A percentile compares a stretch with the other conserved stretches of the same genome.
Conservation (phyloP, 1,140 invertebrate species). For the Apis mellifera region Amel_HAv3.1 CM009934.2:13160001-13160500, state of each 20-base stretch:
- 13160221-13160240: constrained; percentile 39
- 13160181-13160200: constrained; percentile 59
- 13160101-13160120: constrained; percentile 44
- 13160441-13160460: constrained; percentile 68
- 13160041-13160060: constrained; percentile 49
- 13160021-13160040: constrained; percentile 34
- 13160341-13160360: constrained; percentile 39
- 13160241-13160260: constrained; percentile 54
- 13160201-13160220: constrained; percentile 55
- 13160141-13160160: constrained; percentile 44
- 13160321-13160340: constrained; percentile 22
- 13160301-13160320: constrained; percentile 28
- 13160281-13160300: constrained; percentile 43
- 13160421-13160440: constrained; percentile 71
- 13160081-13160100: constrained; percentile 11
- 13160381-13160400: constrained; percentile 44
- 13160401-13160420: constrained; percentile 58
- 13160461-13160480: constrained; percentile 67
- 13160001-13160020: constrained; percentile 40
- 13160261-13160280: constrained; percentile 52
- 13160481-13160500: constrained; percentile 74
- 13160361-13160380: constrained; percentile 20
- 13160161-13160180: constrained; percentile 57
- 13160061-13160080: constrained; percentile 2
- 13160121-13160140: constrained; percentile 67